Evolutionary conservation across 2,113 vertebrate species (phyloP), one percentile per base, ranked within the genome.

Genomic region (Numenius arquata): DNA sequence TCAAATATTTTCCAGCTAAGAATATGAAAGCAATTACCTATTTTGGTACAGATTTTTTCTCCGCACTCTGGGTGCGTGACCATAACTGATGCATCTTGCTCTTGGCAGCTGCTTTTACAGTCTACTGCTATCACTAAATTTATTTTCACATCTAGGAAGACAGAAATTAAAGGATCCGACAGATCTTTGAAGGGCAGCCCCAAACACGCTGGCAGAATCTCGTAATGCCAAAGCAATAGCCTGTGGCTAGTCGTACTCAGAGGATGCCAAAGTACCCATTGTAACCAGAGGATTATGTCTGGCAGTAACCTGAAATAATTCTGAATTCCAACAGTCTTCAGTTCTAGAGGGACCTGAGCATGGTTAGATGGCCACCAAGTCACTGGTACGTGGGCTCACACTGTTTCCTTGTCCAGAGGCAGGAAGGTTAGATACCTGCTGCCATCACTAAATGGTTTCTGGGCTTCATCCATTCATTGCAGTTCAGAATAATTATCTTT

Each of bases 1-100:
- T 90, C 32, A 93, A 88, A 80, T 94, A 95, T 91, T 96, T 96
- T 88, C 72, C 76, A 96, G 71, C 82, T 86, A 93, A 80, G 84
- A 85, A 83, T 85, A 83, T 67, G 79, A 90, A 96, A 85, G 82
- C 50, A 71, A 47, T 83, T 91, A 80, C 55, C 26, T 95, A 48
- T 85, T 95, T 88, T 88, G 78, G 75, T 95, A 74, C 67, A 76
- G 58, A 12, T 43, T 29, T 52, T 59, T 90, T 78, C 58, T 26
- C 3, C 3, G 27, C 21, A 4, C n/a, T 79, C 71, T 73, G 59
- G 32, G 63, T 76, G 16, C 53, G 47, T 66, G 90, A 85, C 85
- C 85, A 74, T 88, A 58, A 82, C 74, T 9, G 5, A 14, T 79
- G 70, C 74, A 63, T 43, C 85, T 85, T 76, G 45, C 85, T 74